Conservation (phyloP, 2,888 invertebrate species). For the Athalia cordata region DNA sequence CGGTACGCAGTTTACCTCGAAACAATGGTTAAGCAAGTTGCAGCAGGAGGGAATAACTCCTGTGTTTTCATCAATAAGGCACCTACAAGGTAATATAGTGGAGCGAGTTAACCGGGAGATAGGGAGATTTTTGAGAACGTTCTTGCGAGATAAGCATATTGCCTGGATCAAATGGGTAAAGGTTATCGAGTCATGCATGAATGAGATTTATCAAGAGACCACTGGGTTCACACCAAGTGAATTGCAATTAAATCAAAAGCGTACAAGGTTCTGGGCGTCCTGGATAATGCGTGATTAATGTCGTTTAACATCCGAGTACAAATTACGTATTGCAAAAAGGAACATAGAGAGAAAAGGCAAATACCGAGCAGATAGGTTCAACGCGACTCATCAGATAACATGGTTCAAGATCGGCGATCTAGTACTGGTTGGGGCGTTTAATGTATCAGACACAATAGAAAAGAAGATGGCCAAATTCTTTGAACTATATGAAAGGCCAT, state of each 20-base stretch:
- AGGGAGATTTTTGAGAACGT: conserved; percentile 1
- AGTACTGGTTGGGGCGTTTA: conserved; percentile 41
- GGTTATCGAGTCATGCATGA: conserved; percentile 11
- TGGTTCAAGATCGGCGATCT: conserved; percentile 37
- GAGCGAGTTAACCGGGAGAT: conserved; percentile 27
- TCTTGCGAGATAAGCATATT: conserved; percentile 25
- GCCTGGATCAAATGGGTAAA: conserved; percentile 19
- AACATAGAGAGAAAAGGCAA: neutral
- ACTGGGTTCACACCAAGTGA: conserved; percentile 16
- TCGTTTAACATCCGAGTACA: neutral
- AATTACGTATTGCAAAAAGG: neutral
- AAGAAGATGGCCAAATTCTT: conserved; percentile 47
- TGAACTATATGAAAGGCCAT: conserved; percentile 47
- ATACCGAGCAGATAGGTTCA: neutral
- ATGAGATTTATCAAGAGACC: conserved; percentile 26
- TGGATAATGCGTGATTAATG: neutral
- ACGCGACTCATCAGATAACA: too few species aligned
- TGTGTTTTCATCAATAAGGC: conserved; percentile 17
- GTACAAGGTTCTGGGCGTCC: neutral
- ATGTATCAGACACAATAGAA: conserved; percentile 23
- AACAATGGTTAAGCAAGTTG: conserved; percentile 1
- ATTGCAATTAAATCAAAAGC: conserved; percentile 9
- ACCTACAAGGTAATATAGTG: conserved; percentile 16
- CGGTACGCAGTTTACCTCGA: conserved; percentile 22
- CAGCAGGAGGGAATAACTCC: neutral